phyloP scores from a whole-genome alignment of 1,140 invertebrate genomes.

The Sarcophaga peregrina region DNA sequence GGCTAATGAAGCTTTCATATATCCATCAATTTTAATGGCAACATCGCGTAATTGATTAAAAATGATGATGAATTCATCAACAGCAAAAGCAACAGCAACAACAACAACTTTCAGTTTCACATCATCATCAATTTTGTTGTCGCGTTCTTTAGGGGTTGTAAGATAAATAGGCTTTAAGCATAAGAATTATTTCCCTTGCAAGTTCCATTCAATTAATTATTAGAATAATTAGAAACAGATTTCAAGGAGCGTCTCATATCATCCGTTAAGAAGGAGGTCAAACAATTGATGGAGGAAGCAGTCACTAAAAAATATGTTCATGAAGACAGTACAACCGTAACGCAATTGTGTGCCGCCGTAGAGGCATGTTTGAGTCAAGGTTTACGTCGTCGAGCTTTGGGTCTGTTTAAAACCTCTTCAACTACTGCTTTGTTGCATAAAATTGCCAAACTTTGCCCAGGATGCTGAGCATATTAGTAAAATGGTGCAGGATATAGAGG shows the following conservation, averaged over 20 bases:
- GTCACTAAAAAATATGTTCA: slow-evolving; percentile 92
- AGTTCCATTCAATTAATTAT: neutral
- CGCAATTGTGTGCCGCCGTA: slow-evolving; percentile 85
- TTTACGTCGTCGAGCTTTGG: slow-evolving; percentile 76
- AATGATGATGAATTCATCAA: slow-evolving; percentile 7
- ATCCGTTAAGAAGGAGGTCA: slow-evolving; percentile 87
- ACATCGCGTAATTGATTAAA: neutral
- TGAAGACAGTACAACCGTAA: slow-evolving; percentile 90
- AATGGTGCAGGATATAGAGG: slow-evolving; percentile 77
- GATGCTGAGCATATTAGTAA: slow-evolving; percentile 81
- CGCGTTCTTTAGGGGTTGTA: neutral
- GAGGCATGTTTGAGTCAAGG: slow-evolving; percentile 92
- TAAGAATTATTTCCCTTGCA: neutral
- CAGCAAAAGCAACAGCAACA: too few species aligned
- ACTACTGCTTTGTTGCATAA: slow-evolving; percentile 92
- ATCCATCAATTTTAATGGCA: slow-evolving; percentile 24
- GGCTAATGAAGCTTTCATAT: slow-evolving; percentile 25
- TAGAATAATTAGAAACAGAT: slow-evolving; percentile 62
- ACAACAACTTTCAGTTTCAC: too few species aligned
- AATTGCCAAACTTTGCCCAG: slow-evolving; percentile 79
- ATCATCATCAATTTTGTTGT: neutral
- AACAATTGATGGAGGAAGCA: slow-evolving; percentile 94
- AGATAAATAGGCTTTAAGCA: neutral
- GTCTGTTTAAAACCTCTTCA: slow-evolving; percentile 89
- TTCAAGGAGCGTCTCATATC: slow-evolving; percentile 81